Percentiles rank a stretch among this genome's conserved stretches.
These are phyloP conservation scores for Brachyopa scutellaris DNA, from an alignment of 2,888 invertebrate species.

Conservation along the genomic window DNA sequence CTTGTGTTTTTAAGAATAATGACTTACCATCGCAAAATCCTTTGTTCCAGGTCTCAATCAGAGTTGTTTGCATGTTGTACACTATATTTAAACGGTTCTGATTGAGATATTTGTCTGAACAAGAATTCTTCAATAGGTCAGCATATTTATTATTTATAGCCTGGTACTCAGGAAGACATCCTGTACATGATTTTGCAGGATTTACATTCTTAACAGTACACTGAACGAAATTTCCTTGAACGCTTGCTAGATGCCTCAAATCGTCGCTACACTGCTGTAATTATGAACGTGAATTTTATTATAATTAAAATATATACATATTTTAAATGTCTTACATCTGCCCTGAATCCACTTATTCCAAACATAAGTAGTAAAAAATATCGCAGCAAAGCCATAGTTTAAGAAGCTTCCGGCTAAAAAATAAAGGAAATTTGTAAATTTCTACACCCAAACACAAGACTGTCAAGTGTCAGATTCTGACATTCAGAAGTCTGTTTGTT, in stretches of 20 bases:
- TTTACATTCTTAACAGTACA: not conserved
- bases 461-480: too few species aligned
- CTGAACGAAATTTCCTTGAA: not conserved
- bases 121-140: not conserved
- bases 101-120: constrained; percentile 7
- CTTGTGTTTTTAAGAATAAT: too few species aligned
- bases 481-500: too few species aligned
- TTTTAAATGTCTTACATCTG: not conserved
- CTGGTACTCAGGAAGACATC: rapidly evolving
- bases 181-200: not conserved
- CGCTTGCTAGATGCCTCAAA: not conserved
- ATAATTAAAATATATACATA: not conserved
- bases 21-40: constrained; percentile 57
- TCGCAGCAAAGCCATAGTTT: too few species aligned
- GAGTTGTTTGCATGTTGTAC: constrained; percentile 14
- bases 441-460: too few species aligned
- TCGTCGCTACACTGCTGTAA: not conserved
- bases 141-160: not conserved
- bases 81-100: constrained; percentile 42
- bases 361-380: not conserved
- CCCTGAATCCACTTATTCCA: not conserved
- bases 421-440: too few species aligned
- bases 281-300: not conserved
- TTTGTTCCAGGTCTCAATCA: constrained; percentile 40
- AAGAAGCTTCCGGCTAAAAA: too few species aligned